These are phyloP conservation scores for Mesopsocus fuscifrons DNA, from an alignment of 2,888 invertebrate genomes.

Conservation along the genomic window DNA sequence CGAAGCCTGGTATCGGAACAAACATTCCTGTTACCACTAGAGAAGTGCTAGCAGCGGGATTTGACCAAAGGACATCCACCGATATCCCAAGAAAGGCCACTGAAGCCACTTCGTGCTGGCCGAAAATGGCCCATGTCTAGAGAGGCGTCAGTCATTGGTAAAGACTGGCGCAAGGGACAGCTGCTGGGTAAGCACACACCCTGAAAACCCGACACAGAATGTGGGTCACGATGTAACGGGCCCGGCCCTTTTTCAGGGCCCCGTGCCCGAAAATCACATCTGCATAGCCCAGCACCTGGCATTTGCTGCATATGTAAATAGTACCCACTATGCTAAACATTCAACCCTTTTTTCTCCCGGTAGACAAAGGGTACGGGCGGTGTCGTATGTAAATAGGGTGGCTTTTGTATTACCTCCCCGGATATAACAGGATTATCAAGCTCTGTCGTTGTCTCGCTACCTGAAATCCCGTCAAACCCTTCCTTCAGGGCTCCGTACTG, in stretches of 20 bases:
- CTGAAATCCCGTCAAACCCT: background rate
- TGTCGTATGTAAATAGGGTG: slow-evolving; percentile 9
- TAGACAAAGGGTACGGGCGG: slow-evolving; percentile 2
- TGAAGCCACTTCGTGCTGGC: too few species aligned
- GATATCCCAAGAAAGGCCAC: too few species aligned
- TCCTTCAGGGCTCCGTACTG: too few species aligned
- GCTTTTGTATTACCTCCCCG: background rate
- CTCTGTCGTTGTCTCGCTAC: background rate
- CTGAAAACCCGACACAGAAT: too few species aligned
- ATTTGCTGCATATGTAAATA: slow-evolving; percentile 8
- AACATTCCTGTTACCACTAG: too few species aligned
- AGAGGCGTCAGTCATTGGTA: too few species aligned
- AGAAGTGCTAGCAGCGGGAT: too few species aligned
- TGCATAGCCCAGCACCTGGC: slow-evolving; percentile 1
- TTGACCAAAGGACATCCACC: too few species aligned
- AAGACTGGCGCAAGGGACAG: too few species aligned
- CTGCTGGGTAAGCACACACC: too few species aligned
- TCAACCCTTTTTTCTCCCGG: slow-evolving; percentile 6
- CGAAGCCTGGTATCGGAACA: too few species aligned
- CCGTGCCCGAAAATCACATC: background rate
- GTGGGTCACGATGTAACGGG: background rate
- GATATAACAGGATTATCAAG: background rate
- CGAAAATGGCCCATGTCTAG: too few species aligned
- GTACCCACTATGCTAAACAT: slow-evolving; percentile 4
- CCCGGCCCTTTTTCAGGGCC: background rate